Evolutionary conservation across 2,113 vertebrate species (phyloP).

Genomic region (Brachyistius frenatus): DNA sequence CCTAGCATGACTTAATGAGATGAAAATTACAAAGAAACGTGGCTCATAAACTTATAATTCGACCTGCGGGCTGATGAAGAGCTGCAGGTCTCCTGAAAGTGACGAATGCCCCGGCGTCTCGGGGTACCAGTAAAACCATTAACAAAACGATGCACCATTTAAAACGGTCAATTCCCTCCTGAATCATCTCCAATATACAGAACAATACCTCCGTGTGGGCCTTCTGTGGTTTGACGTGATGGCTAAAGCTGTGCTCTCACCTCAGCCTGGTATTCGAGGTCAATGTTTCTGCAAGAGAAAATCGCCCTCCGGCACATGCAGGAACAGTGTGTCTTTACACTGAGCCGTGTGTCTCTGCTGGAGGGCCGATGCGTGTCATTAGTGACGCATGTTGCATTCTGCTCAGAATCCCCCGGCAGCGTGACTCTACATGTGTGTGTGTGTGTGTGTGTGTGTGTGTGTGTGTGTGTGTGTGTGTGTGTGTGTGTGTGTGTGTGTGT

Average conservation of each 20-base stretch:
- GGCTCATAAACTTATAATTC: no score
- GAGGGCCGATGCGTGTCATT: slow-evolving; percentile 28
- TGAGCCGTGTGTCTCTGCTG: slow-evolving; percentile 26
- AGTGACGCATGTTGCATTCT: slow-evolving; percentile 35
- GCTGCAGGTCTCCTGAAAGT: no score
- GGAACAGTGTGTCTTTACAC: slow-evolving; percentile 7
- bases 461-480: background rate
- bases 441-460: background rate
- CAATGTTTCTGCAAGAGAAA: slow-evolving; percentile 31
- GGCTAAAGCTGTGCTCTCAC: background rate
- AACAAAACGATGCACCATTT: no score
- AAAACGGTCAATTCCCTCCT: no score
- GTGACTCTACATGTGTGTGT: background rate
- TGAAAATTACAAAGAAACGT: no score
- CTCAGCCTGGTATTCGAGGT: slow-evolving; percentile 23
- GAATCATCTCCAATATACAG: no score
- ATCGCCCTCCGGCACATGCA: background rate
- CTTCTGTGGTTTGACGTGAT: background rate
- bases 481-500: background rate
- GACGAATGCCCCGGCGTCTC: no score
- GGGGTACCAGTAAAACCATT: no score
- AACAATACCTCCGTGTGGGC: background rate
- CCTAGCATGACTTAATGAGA: no score
- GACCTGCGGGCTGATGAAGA: no score
- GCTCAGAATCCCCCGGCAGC: background rate